Conservation (phyloP, 2,113 vertebrate species). For the Aythya baeri region DNA sequence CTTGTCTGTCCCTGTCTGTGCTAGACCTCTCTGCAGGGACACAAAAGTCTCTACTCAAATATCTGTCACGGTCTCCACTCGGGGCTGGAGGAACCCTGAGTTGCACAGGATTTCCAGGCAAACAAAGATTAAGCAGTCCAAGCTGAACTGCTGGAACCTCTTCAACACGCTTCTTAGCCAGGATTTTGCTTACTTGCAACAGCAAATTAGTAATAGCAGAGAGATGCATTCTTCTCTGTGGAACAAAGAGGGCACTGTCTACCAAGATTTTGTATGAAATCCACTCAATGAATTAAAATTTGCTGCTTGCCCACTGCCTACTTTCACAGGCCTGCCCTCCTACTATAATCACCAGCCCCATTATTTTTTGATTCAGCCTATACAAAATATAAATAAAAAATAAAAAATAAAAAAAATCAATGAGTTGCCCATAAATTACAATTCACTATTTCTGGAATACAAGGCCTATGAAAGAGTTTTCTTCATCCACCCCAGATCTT, state of each 20-base stretch:
- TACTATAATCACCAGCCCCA: not conserved
- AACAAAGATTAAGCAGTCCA: conserved; percentile 4
- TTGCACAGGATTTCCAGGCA: conserved; percentile 36
- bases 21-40: not conserved
- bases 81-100: not conserved
- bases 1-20: not conserved
- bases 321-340: conserved; percentile 4
- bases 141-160: not conserved
- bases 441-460: not conserved
- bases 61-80: not conserved
- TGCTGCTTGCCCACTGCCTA: not conserved
- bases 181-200: not conserved
- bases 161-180: not conserved
- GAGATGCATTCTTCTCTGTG: conserved; percentile 29
- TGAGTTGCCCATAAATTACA: not conserved
- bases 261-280: conserved; percentile 46
- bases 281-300: not conserved
- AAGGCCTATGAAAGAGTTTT: not conserved
- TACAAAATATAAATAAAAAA: not conserved
- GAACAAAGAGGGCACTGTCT: conserved; percentile 70
- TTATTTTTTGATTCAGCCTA: not conserved
- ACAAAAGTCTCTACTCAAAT: not conserved
- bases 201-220: not conserved
- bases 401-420: not conserved
- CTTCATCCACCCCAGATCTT: not conserved